Percentiles rank a stretch among this genome's conserved stretches.
These are phyloP conservation scores for Melanotaenia trifasciata DNA, from an alignment of 2,797 vertebrate species.

Conservation along the genomic window DNA sequence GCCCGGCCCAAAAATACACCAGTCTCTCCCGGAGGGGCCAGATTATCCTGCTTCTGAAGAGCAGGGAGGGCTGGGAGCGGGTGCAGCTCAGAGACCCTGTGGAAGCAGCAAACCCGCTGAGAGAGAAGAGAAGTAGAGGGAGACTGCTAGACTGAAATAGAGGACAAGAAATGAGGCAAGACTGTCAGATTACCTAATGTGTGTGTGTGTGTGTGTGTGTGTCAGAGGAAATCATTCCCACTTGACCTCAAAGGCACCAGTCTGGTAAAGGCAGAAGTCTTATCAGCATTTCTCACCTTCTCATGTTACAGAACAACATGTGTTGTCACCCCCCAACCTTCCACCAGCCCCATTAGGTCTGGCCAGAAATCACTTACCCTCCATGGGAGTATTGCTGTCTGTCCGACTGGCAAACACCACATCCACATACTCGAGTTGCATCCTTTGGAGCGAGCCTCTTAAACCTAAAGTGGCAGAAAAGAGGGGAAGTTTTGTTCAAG, in stretches of 20 bases:
- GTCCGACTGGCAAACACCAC: conserved; percentile 98
- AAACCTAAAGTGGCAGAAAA: conserved; percentile 82
- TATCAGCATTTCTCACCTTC: conserved; percentile 62
- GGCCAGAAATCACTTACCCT: conserved; percentile 86
- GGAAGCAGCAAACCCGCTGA: conserved; percentile 64
- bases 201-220: conserved; percentile 15
- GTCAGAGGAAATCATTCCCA: conserved; percentile 18
- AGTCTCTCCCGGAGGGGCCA: conserved; percentile 59
- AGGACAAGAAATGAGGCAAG: conserved; percentile 49
- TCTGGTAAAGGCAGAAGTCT: conserved; percentile 13
- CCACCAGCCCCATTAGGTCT: conserved; percentile 3
- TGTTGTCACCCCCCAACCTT: conserved; percentile 35
- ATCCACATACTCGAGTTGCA: conserved; percentile 98
- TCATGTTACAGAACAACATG: conserved; percentile 63
- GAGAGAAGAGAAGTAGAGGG: conserved; percentile 51
- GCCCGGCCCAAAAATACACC: conserved; percentile 81
- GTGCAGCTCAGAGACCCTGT: conserved; percentile 63
- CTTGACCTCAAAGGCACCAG: conserved; percentile 25
- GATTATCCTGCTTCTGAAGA: conserved; percentile 78
- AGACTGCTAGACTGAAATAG: conserved; percentile 66
- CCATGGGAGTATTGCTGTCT: conserved; percentile 98
- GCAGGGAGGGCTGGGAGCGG: conserved; percentile 61
- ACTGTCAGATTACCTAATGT: conserved; percentile 49
- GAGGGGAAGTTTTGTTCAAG: neutral
- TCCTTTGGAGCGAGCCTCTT: conserved; percentile 94